Base-by-base conservation (phyloP, 1,140 invertebrate genomes). In the Samia ricini region DNA sequence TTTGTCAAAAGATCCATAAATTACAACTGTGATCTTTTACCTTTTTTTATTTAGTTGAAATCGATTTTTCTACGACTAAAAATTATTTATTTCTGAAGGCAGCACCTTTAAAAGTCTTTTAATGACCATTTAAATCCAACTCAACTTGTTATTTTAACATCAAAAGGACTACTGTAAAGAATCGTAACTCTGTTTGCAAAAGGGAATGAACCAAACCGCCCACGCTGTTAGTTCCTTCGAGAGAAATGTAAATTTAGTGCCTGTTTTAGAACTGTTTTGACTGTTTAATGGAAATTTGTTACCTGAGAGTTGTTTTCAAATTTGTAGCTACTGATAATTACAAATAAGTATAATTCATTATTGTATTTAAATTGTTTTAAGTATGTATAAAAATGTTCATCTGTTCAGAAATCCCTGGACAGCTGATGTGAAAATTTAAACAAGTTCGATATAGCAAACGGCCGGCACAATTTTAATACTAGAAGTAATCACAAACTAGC, bases 211-310 rank as follows among this genome's bases (percentile, higher is more conserved):
- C 24, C n/a, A 29, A n/a, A 18, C 24, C 15, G 22, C 29, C 56
- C 26, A 57, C 26, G 20, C 29, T 19, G 12, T 20, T 57, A 24
- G 22, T 33, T n/a, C 12, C 20, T 20, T 57, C 29, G 19, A 52
- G 29, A 60, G 56, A 63, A 60, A 63, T 56, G 57, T 60, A 52
- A 56, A 60, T 60, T 60, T 60, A 59, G 52, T 57, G n/a, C 26
- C 58, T 52, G 57, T 51, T 63, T 24, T 36, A 36, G 29, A 23
- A 23, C n/a, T 61, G 56, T 66, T 62, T 66, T 56, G 54, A 52
- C 56, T 57, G 20, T 57, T 29, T 36, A 1, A 12, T 57, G 21
- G 29, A 36, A 36, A 36, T 20, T 42, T 36, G 56, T n/a, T n/a
- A n/a, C 15, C 33, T 36, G 4, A 12, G 10, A 42, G 33, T 12